Evolutionary conservation across 2,797 vertebrate species (phyloP).

Genomic region (Gobionotothen gibberifrons): DNA sequence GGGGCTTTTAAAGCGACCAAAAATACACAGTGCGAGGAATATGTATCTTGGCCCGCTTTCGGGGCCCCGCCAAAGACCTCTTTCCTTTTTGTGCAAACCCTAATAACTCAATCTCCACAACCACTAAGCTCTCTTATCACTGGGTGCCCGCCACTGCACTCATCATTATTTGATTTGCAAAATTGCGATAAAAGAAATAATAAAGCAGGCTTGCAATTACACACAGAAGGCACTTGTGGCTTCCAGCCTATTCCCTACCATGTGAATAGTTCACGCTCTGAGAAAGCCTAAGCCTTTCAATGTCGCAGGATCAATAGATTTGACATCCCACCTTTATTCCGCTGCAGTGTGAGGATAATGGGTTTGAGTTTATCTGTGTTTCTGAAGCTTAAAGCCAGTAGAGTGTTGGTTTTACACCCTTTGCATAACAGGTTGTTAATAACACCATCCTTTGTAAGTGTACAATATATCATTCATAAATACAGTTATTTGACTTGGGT

Average conservation of each 20-base stretch:
- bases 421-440: neutral
- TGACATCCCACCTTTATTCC: conserved; percentile 42
- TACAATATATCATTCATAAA: neutral
- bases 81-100: conserved; percentile 61
- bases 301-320: conserved; percentile 61
- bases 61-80: conserved; percentile 63
- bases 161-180: conserved; percentile 79
- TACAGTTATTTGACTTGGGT: neutral
- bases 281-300: conserved; percentile 53
- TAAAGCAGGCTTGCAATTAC: conserved; percentile 69
- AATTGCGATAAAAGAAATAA: conserved; percentile 71
- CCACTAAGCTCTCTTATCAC: conserved; percentile 77
- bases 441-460: neutral
- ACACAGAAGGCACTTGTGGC: conserved; percentile 73
- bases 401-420: conserved; percentile 5
- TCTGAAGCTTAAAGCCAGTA: neutral
- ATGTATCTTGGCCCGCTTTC: conserved; percentile 64
- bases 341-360: conserved; percentile 5
- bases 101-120: conserved; percentile 78
- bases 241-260: conserved; percentile 61
- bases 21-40: conserved; percentile 72
- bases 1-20: conserved; percentile 75
- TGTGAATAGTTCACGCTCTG: conserved; percentile 56
- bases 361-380: neutral
- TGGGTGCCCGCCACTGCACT: conserved; percentile 68